phyloP scores from a whole-genome alignment of 2,797 vertebrate species.

The Eptatretus atami region DNA sequence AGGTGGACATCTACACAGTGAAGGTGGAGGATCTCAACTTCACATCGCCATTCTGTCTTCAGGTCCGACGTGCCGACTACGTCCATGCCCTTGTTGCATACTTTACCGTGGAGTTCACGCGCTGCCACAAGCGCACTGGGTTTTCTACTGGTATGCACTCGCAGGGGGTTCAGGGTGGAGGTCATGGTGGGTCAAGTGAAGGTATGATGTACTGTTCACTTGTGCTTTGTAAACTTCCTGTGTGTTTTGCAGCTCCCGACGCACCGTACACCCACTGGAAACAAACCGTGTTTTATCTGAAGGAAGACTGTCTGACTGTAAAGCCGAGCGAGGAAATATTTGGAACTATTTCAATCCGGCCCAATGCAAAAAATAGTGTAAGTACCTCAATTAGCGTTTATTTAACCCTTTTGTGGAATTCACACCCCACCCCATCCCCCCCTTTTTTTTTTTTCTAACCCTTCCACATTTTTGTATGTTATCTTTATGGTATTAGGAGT shows the following conservation, averaged over 20 bases:
- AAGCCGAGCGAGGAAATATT: slow-evolving; percentile 62
- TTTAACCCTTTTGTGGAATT: not conserved
- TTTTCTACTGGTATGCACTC: slow-evolving; percentile 54
- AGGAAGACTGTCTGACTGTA: slow-evolving; percentile 73
- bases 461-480: not conserved
- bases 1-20: slow-evolving; percentile 89
- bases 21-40: slow-evolving; percentile 62
- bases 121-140: slow-evolving; percentile 91
- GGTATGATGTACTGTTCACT: not conserved
- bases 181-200: no score
- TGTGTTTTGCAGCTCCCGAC: slow-evolving; percentile 34
- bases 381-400: slow-evolving; percentile 13
- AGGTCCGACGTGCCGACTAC: slow-evolving; percentile 82
- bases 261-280: slow-evolving; percentile 94
- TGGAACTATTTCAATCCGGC: slow-evolving; percentile 64
- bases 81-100: slow-evolving; percentile 81
- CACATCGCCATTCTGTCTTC: slow-evolving; percentile 67
- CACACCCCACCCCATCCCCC: not conserved
- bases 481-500: not conserved
- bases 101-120: slow-evolving; percentile 94
- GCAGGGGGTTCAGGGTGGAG: not conserved
- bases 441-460: slow-evolving; percentile 2
- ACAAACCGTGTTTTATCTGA: slow-evolving; percentile 80
- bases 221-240: not conserved
- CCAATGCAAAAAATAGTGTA: slow-evolving; percentile 80